These are phyloP conservation scores for Spongilla lacustris DNA, from an alignment of 37 sponge, comb jelly and placozoan genomes.

Conservation along the genomic window DNA sequence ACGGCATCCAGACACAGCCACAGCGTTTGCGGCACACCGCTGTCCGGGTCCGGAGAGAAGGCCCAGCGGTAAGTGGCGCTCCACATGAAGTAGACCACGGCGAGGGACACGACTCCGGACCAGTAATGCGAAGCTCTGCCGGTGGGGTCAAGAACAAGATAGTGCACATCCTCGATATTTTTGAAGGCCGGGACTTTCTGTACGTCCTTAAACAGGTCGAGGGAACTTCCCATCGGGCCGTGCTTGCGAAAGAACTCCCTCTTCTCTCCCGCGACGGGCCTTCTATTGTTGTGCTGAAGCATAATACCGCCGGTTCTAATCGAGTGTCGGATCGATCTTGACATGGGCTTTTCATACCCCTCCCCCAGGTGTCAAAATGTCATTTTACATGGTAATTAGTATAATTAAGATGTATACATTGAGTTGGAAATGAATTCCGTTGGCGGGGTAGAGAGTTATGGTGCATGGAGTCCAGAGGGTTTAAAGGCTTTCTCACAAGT, in stretches of 20 bases:
- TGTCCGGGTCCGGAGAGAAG: conserved; percentile 5
- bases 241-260: conserved; percentile 34
- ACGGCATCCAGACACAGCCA: conserved; percentile 48
- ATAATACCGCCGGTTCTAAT: too few relatives aligned
- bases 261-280: background rate
- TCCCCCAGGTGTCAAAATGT: too few relatives aligned
- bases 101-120: conserved; percentile 14
- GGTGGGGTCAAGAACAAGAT: conserved; percentile 26
- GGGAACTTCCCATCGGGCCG: conserved; percentile 30
- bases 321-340: too few relatives aligned
- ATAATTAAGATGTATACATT: too few relatives aligned
- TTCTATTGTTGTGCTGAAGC: background rate
- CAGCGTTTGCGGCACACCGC: background rate
- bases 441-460: too few relatives aligned
- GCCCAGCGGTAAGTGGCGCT: conserved; percentile 8
- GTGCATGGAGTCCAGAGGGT: too few relatives aligned
- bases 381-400: too few relatives aligned
- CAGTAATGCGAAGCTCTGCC: conserved; percentile 22
- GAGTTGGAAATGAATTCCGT: too few relatives aligned
- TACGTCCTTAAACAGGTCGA: background rate
- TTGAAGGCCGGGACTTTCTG: too few relatives aligned
- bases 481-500: too few relatives aligned
- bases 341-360: too few relatives aligned
- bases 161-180: too few relatives aligned
- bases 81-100: conserved; percentile 43